Conservation (phyloP, 2,113 vertebrate species). For the Peromyscus californicus region DNA sequence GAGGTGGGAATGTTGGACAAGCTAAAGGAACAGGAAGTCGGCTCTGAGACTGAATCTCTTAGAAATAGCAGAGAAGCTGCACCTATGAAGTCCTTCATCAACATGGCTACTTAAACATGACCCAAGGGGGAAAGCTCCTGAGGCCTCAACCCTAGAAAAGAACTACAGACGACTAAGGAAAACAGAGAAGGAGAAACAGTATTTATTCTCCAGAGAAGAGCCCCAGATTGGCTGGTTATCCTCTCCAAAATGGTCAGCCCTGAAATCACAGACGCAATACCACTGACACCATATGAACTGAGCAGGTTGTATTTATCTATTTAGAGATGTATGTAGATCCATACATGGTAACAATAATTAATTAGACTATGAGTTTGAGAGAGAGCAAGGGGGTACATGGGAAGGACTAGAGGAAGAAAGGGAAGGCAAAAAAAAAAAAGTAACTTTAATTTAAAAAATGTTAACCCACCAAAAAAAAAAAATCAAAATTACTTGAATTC, state of each 20-base stretch:
- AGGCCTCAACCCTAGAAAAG: neutral
- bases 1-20: neutral
- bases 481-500: constrained; percentile 46
- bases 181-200: neutral
- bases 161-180: neutral
- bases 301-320: neutral
- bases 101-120: neutral
- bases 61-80: neutral
- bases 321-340: neutral
- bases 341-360: neutral
- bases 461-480: constrained; percentile 30
- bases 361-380: neutral
- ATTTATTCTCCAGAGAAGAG: neutral
- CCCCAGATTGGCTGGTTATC: neutral
- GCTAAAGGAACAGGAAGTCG: neutral
- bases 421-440: neutral
- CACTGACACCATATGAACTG: neutral
- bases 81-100: neutral
- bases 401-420: neutral
- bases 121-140: neutral
- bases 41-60: neutral
- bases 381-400: neutral
- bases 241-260: neutral
- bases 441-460: neutral
- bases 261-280: neutral